Percentiles rank a stretch among this genome's conserved stretches.
Conservation (phyloP, 1,140 invertebrate species). For the Euwallacea fornicatus region DNA sequence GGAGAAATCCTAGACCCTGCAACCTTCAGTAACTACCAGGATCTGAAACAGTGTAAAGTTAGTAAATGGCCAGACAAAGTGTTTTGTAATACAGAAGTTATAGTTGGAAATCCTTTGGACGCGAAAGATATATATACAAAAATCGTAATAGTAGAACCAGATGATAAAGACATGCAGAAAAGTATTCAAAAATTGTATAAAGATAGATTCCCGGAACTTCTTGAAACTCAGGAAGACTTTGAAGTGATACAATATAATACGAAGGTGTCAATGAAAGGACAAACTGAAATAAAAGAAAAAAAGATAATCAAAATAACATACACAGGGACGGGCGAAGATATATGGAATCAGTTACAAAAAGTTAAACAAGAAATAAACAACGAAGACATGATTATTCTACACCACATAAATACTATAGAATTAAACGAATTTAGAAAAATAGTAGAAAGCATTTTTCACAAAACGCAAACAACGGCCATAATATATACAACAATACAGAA, state of each 20-base stretch:
- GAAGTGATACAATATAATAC: neutral
- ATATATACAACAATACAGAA: neutral
- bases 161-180: neutral
- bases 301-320: neutral
- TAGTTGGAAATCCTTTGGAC: neutral
- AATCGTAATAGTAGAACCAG: neutral
- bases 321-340: neutral
- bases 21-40: neutral
- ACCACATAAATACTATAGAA: neutral
- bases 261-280: neutral
- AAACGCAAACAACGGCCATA: neutral
- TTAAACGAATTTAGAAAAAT: neutral
- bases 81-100: neutral
- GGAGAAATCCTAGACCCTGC: neutral
- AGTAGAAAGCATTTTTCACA: neutral
- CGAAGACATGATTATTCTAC: neutral
- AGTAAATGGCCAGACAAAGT: neutral
- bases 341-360: neutral
- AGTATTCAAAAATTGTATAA: neutral
- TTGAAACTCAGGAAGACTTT: neutral
- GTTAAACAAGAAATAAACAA: neutral
- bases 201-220: neutral
- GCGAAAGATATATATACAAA: neutral
- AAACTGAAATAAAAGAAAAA: neutral
- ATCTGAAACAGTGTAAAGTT: neutral